These are phyloP conservation scores for Heteromyza rotundicornis DNA, from an alignment of 2,888 invertebrate genomes.

Conservation along the genomic window DNA sequence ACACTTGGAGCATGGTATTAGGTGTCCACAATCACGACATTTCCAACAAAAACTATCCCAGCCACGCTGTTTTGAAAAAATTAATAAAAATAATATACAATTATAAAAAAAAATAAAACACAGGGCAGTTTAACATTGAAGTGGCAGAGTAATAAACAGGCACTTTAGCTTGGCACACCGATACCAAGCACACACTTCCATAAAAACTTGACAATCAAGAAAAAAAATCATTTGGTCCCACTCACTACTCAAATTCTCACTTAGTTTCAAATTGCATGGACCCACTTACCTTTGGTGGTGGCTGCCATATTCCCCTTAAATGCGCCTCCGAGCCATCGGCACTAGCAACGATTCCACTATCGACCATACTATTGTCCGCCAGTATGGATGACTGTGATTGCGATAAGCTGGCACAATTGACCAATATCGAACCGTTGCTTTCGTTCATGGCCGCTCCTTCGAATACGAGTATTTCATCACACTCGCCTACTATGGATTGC, in stretches of 20 bases:
- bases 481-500: background rate
- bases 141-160: no score
- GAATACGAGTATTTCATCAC: background rate
- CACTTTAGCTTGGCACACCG: no score
- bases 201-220: no score
- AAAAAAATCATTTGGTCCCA: no score
- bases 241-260: no score
- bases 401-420: background rate
- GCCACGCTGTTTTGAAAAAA: slow-evolving; percentile 61
- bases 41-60: slow-evolving; percentile 89
- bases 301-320: slow-evolving; percentile 42
- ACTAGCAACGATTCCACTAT: slow-evolving; percentile 13
- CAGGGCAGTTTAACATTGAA: no score
- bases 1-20: slow-evolving; percentile 78
- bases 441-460: background rate
- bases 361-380: slow-evolving; percentile 10
- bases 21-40: slow-evolving; percentile 76
- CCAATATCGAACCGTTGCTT: background rate
- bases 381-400: background rate
- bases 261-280: background rate
- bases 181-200: no score
- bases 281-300: slow-evolving; percentile 49
- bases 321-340: slow-evolving; percentile 32
- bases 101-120: slow-evolving; percentile 4
- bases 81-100: slow-evolving; percentile 9